Evolutionary conservation across 2,888 invertebrate species (phyloP).

Genomic region (Gnatocerus cornutus): DNA sequence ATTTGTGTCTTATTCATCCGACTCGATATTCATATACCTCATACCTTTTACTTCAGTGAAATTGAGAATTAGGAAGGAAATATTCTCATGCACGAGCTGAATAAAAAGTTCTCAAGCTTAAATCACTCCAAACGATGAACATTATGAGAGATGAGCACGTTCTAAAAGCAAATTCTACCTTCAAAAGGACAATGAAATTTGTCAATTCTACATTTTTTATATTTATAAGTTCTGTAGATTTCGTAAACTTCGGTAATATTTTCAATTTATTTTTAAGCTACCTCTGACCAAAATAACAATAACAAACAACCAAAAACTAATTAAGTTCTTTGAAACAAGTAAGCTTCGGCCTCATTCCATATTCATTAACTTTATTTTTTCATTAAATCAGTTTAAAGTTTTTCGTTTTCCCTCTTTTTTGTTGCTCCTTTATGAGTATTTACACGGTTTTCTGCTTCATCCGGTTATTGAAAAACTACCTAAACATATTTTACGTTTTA

Average conservation of each 20-base stretch:
- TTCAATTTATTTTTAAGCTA: too few species aligned
- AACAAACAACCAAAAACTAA: too few species aligned
- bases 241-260: too few species aligned
- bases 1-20: slow-evolving; percentile 56
- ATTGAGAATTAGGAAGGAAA: slow-evolving; percentile 50
- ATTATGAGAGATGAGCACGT: slow-evolving; percentile 48
- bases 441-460: neutral
- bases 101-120: slow-evolving; percentile 50
- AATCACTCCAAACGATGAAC: slow-evolving; percentile 47
- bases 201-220: too few species aligned
- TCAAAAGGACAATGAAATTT: too few species aligned
- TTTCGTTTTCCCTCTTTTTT: slow-evolving; percentile 7
- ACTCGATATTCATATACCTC: slow-evolving; percentile 55
- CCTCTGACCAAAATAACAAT: too few species aligned
- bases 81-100: slow-evolving; percentile 48
- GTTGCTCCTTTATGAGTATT: neutral
- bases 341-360: slow-evolving; percentile 12
- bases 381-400: slow-evolving; percentile 23
- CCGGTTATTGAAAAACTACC: slow-evolving; percentile 11
- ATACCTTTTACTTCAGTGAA: slow-evolving; percentile 32
- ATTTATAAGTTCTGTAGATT: neutral
- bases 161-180: slow-evolving; percentile 43
- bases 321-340: too few species aligned
- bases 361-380: slow-evolving; percentile 33
- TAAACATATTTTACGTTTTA: too few species aligned